Evolutionary conservation across 2,888 invertebrate species (phyloP).

Genomic region (Frankliniella intonsa): DNA sequence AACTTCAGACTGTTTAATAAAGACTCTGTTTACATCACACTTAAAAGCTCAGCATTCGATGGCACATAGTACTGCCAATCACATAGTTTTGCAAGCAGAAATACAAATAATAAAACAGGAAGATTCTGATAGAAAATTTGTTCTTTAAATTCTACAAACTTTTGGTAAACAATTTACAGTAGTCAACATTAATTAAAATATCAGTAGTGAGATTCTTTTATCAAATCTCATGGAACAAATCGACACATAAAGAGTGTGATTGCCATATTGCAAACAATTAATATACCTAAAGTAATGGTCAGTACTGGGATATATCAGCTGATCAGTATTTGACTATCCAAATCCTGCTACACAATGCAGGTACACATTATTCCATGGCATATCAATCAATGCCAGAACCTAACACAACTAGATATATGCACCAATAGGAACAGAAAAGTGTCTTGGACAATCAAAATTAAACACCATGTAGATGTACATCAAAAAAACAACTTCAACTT

Average conservation of each 20-base stretch:
- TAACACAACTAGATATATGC: too few relatives aligned
- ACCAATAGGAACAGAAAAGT: too few relatives aligned
- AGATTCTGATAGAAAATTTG: neutral
- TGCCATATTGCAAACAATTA: neutral
- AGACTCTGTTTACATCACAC: neutral
- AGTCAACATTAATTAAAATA: neutral
- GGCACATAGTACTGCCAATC: slow-evolving; percentile 13
- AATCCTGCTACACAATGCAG: neutral
- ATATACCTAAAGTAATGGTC: neutral
- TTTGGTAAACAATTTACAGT: neutral
- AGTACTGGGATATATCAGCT: too few relatives aligned
- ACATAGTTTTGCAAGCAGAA: neutral
- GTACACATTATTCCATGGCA: neutral
- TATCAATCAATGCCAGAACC: too few relatives aligned
- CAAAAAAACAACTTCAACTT: neutral
- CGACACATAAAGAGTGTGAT: too few relatives aligned
- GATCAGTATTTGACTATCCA: neutral
- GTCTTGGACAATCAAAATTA: too few relatives aligned
- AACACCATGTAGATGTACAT: too few relatives aligned
- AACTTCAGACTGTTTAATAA: neutral
- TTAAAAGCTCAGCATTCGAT: neutral
- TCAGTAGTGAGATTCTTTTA: slow-evolving; percentile 1
- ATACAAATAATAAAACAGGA: neutral
- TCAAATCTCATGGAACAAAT: neutral
- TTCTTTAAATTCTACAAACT: neutral